A percentile compares a stretch with the other conserved stretches of the same genome.
Conservation (phyloP, 1,140 invertebrate genomes). For the Elysia chlorotica region DNA sequence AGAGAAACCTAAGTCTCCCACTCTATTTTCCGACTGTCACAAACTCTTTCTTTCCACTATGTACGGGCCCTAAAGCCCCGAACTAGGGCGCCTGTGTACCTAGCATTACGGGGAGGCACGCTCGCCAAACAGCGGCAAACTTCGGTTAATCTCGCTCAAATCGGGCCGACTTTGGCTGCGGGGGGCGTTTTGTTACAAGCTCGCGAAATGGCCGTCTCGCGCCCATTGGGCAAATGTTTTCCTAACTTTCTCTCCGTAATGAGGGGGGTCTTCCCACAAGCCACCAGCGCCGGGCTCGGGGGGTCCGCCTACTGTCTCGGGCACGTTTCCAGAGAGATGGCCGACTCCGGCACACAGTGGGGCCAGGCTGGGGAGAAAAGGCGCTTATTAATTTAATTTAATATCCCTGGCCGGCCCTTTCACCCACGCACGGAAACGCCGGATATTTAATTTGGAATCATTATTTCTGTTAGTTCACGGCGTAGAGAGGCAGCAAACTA, state of each 20-base stretch:
- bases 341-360: no score
- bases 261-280: no score
- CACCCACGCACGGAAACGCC: no score
- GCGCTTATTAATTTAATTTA: no score
- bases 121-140: constrained; percentile 22
- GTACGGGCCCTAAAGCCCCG: constrained; percentile 11
- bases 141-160: constrained; percentile 24
- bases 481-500: no score
- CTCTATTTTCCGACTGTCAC: constrained; percentile 21
- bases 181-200: constrained; percentile 22
- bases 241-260: constrained; percentile 25
- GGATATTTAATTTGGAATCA: no score
- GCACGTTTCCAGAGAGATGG: no score
- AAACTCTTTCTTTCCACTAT: constrained; percentile 17
- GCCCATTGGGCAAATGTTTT: constrained; percentile 23
- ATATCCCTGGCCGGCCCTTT: no score
- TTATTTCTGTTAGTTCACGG: no score
- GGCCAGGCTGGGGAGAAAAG: no score
- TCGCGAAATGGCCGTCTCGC: constrained; percentile 14
- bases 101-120: constrained; percentile 22
- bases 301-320: no score
- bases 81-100: constrained; percentile 12
- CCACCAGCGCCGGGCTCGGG: no score
- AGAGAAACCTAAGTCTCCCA: background rate
- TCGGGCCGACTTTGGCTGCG: constrained; percentile 8